These are phyloP conservation scores for Bombyx mandarina DNA, from an alignment of 1,140 invertebrate species.

Conservation along the genomic window DNA sequence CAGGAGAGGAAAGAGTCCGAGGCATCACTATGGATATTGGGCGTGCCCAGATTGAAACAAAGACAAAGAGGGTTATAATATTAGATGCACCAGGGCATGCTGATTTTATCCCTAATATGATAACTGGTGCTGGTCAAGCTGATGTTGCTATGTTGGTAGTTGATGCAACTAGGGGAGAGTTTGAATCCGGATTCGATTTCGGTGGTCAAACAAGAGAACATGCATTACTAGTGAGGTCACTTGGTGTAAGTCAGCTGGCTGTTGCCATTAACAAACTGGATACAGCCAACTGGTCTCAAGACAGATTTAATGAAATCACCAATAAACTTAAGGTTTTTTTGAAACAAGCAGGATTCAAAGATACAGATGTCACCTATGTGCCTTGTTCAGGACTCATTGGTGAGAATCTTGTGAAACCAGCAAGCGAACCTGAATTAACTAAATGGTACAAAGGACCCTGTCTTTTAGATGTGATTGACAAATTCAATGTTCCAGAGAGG, in stretches of 20 bases:
- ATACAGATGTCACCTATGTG: constrained; percentile 89
- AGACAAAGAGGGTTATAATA: constrained; percentile 86
- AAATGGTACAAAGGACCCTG: constrained; percentile 91
- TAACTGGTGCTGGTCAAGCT: constrained; percentile 96
- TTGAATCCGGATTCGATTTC: constrained; percentile 98
- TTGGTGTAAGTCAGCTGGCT: constrained; percentile 90
- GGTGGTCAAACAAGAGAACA: constrained; percentile 99
- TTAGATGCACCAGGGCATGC: constrained; percentile 98
- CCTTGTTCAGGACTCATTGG: constrained; percentile 96
- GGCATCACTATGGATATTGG: constrained; percentile 98
- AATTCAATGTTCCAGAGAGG: constrained; percentile 86
- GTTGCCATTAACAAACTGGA: constrained; percentile 92
- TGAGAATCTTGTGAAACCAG: constrained; percentile 86
- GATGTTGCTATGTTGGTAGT: constrained; percentile 97
- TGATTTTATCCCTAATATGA: constrained; percentile 99
- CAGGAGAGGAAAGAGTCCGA: constrained; percentile 92
- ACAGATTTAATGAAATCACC: constrained; percentile 89
- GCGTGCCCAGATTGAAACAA: constrained; percentile 93
- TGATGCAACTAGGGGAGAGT: constrained; percentile 96
- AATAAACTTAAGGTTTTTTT: constrained; percentile 90
- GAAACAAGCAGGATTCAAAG: constrained; percentile 95
- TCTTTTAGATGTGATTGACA: constrained; percentile 87
- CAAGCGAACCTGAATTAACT: constrained; percentile 77
- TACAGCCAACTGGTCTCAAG: constrained; percentile 83
- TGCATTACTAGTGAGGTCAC: constrained; percentile 89